Evolutionary conservation across 2,113 vertebrate species (phyloP).

Genomic region (Salvelinus fontinalis): DNA sequence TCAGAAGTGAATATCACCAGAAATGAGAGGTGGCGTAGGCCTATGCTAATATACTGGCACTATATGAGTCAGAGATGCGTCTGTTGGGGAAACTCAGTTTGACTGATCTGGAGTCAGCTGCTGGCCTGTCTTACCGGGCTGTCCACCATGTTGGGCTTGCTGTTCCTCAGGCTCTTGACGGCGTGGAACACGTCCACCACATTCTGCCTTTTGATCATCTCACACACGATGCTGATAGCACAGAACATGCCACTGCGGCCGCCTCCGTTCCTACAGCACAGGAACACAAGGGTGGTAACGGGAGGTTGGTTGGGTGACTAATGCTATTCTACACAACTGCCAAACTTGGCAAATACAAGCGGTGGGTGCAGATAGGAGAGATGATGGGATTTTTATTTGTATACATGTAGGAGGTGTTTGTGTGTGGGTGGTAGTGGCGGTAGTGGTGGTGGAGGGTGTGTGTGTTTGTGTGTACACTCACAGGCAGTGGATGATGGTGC

Average conservation of each 20-base stretch:
- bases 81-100: too few species aligned
- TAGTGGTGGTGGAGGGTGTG: not conserved
- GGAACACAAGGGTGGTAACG: not conserved
- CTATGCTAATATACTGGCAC: too few species aligned
- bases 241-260: constrained; percentile 96
- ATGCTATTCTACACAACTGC: too few species aligned
- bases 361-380: too few species aligned
- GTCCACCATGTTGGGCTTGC: constrained; percentile 99
- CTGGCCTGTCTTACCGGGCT: constrained; percentile 83
- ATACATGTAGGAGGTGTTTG: too few species aligned
- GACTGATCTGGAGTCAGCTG: not conserved
- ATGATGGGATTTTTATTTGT: too few species aligned
- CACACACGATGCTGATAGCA: constrained; percentile 95
- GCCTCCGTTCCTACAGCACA: constrained; percentile 84
- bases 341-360: too few species aligned
- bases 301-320: too few species aligned
- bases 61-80: too few species aligned
- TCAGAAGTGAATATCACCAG: too few species aligned
- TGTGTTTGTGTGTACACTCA: constrained; percentile 71
- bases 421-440: too few species aligned
- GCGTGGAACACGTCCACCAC: constrained; percentile 98
- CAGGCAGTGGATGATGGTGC: constrained; percentile 96
- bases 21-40: too few species aligned
- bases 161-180: constrained; percentile 95
- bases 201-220: constrained; percentile 98